Percentiles rank a stretch among this genome's conserved stretches.
These are phyloP conservation scores for Diarsia mendica DNA, from an alignment of 2,888 invertebrate species.

Conservation along the genomic window DNA sequence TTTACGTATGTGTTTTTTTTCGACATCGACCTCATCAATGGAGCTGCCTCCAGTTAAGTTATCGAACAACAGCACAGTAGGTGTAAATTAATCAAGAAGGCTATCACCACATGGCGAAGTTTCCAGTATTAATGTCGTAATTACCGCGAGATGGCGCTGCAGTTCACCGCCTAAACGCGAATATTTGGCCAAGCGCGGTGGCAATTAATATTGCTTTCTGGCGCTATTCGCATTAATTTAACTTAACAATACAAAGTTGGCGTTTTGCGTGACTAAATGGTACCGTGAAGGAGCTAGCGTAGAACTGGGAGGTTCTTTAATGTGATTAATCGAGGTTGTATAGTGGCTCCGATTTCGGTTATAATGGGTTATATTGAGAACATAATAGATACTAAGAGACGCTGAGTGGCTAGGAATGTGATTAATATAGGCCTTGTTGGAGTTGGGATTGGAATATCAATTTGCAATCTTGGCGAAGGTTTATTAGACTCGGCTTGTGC, in stretches of 20 bases:
- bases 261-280: constrained; percentile 78
- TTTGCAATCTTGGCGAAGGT: constrained; percentile 11
- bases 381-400: constrained; percentile 55
- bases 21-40: too few species aligned
- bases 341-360: constrained; percentile 49
- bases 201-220: constrained; percentile 83
- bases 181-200: constrained; percentile 76
- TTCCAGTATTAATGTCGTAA: constrained; percentile 75
- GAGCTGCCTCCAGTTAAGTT: too few species aligned
- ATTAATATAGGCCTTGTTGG: constrained; percentile 36
- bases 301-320: constrained; percentile 52
- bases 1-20: too few species aligned
- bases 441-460: constrained; percentile 15
- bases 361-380: constrained; percentile 62
- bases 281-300: constrained; percentile 52
- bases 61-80: background rate
- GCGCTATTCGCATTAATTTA: constrained; percentile 83
- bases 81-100: constrained; percentile 63
- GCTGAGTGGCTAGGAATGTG: constrained; percentile 54
- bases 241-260: constrained; percentile 83
- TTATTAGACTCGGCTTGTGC: background rate
- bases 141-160: constrained; percentile 70
- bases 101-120: constrained; percentile 67
- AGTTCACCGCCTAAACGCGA: constrained; percentile 68
- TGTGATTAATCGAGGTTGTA: constrained; percentile 69